A percentile compares a stretch with the other conserved stretches of the same genome.
Conservation (phyloP, 2,888 invertebrate genomes). For the Mellilla xanthometata region DNA sequence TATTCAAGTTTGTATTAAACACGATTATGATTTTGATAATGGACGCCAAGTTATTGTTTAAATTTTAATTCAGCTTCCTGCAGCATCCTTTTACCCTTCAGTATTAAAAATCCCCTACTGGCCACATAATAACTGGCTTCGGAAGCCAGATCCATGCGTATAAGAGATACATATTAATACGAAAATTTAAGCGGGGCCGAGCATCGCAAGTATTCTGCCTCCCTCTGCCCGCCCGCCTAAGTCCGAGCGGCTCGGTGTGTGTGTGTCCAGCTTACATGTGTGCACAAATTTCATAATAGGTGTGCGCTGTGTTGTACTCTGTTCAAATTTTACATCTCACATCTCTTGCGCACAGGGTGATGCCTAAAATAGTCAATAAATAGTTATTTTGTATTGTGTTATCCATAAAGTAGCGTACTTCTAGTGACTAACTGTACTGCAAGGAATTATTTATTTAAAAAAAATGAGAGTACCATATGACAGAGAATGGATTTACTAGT, state of each 20-base stretch:
- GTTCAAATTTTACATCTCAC: constrained; percentile 81
- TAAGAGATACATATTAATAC: constrained; percentile 79
- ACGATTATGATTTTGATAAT: too few species aligned
- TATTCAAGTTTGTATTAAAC: too few species aligned
- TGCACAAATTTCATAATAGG: constrained; percentile 77
- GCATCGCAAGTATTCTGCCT: constrained; percentile 65
- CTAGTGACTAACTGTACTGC: too few species aligned
- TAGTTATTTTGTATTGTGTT: too few species aligned
- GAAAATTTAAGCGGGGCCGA: constrained; percentile 74
- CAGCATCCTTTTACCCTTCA: constrained; percentile 29
- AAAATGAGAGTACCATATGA: too few species aligned
- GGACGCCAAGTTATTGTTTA: too few species aligned
- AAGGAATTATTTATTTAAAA: too few species aligned
- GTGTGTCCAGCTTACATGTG: constrained; percentile 55
- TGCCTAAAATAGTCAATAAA: too few species aligned
- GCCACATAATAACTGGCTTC: constrained; percentile 61
- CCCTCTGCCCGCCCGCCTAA: constrained; percentile 60
- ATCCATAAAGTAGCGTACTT: too few species aligned
- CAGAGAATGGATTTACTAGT: too few species aligned
- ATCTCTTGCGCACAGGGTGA: constrained; percentile 64
- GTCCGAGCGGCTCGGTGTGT: constrained; percentile 56
- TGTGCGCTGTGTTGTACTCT: constrained; percentile 69
- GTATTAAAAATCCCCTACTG: constrained; percentile 45
- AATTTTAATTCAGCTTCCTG: constrained; percentile 5
- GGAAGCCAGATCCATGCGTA: constrained; percentile 66